A percentile compares a stretch with the other conserved stretches of the same genome.
phyloP scores from a whole-genome alignment of 2,888 invertebrate genomes.

The Xanthorhoe designata region DNA sequence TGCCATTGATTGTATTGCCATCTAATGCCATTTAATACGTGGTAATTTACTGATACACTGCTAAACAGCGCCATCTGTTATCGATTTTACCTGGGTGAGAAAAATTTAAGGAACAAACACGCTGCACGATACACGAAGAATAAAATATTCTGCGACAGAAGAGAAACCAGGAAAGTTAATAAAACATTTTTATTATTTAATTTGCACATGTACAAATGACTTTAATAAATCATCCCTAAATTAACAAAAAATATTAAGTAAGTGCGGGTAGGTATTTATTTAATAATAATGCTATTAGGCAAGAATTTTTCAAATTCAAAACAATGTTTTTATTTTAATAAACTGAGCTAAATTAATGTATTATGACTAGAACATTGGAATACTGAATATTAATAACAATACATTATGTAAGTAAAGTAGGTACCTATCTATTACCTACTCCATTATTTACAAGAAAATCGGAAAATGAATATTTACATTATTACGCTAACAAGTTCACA shows the following conservation, averaged over 20 bases:
- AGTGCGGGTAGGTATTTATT: not conserved
- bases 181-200: not conserved
- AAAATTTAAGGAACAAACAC: too few species aligned
- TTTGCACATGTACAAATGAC: too few species aligned
- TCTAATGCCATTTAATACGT: too few species aligned
- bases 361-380: slow-evolving; percentile 44
- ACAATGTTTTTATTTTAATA: not conserved
- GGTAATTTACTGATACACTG: too few species aligned
- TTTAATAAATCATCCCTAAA: not conserved
- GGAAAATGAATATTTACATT: slow-evolving; percentile 7
- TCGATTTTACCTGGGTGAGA: too few species aligned
- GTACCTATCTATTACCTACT: too few species aligned
- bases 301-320: slow-evolving; percentile 33
- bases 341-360: slow-evolving; percentile 9
- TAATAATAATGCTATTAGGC: not conserved
- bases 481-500: not conserved
- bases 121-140: too few species aligned
- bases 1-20: too few species aligned
- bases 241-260: not conserved
- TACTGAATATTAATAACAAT: slow-evolving; percentile 31
- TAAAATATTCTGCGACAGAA: not conserved
- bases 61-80: too few species aligned
- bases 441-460: slow-evolving; percentile 11
- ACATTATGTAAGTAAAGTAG: too few species aligned
- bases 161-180: not conserved